phyloP scores from a whole-genome alignment of 2,888 invertebrate genomes.

The Tillus elongatus region DNA sequence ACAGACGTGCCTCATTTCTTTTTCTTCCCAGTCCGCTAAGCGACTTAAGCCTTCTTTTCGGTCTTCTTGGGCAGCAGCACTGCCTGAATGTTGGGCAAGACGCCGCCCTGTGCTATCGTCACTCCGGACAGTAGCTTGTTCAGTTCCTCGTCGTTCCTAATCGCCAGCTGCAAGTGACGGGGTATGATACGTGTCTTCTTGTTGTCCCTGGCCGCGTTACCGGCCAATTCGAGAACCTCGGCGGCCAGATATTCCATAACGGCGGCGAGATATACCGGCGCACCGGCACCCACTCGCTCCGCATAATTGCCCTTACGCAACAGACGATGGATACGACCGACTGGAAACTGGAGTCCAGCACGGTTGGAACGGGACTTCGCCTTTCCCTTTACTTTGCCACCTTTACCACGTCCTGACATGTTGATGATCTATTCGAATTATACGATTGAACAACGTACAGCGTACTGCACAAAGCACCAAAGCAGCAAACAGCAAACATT shows the following conservation, averaged over 20 bases:
- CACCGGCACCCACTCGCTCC: constrained; percentile 48
- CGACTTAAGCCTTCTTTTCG: too few relatives aligned
- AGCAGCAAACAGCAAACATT: too few relatives aligned
- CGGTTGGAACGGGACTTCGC: too few relatives aligned
- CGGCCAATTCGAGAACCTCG: constrained; percentile 59
- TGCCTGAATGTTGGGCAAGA: constrained; percentile 70
- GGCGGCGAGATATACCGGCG: constrained; percentile 49
- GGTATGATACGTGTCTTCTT: constrained; percentile 66
- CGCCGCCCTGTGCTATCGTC: constrained; percentile 78
- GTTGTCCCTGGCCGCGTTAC: constrained; percentile 59
- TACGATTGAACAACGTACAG: too few relatives aligned
- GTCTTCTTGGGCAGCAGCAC: constrained; percentile 68
- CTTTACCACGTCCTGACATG: constrained; percentile 43
- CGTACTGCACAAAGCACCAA: too few relatives aligned
- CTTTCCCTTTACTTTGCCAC: constrained; percentile 42
- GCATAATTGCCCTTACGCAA: constrained; percentile 56
- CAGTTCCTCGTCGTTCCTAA: constrained; percentile 74
- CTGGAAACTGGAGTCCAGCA: constrained; percentile 52
- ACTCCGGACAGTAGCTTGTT: constrained; percentile 68
- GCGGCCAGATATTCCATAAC: constrained; percentile 60
- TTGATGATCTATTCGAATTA: too few relatives aligned
- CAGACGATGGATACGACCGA: constrained; percentile 52
- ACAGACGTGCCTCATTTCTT: too few relatives aligned
- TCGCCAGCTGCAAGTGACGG: constrained; percentile 68
- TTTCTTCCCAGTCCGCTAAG: too few relatives aligned